A percentile compares a stretch with the other conserved stretches of the same genome.
Evolutionary conservation across 2,888 invertebrate genomes (phyloP).

Genomic region (Rhagonycha fulva): DNA sequence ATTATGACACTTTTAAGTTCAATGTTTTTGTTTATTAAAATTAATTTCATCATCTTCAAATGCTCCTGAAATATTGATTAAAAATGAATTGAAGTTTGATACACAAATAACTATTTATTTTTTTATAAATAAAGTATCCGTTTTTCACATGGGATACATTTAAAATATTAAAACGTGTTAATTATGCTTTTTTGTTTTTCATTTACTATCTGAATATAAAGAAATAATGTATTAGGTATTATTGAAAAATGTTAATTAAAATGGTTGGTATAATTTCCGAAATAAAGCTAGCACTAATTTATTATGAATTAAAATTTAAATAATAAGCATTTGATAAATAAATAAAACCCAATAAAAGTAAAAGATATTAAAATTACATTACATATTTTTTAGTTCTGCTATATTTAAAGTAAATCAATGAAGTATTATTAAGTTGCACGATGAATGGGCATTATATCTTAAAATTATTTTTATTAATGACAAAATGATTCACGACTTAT

Average conservation of each 20-base stretch:
- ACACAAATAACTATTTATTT: no score
- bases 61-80: no score
- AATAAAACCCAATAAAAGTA: not conserved
- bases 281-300: not conserved
- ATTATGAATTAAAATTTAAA: not conserved
- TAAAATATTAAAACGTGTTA: not conserved
- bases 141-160: no score
- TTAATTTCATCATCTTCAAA: no score
- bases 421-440: not conserved
- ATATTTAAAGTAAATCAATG: not conserved
- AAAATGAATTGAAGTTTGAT: no score
- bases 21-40: no score
- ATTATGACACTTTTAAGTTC: no score
- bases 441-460: not conserved
- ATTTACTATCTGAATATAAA: not conserved
- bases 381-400: not conserved
- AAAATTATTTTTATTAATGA: not conserved
- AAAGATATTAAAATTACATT: not conserved
- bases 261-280: not conserved
- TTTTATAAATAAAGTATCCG: no score
- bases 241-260: not conserved
- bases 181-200: not conserved
- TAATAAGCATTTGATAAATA: not conserved
- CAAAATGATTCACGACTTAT: not conserved
- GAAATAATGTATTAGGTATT: no score